Conservation (phyloP, 2,797 vertebrate genomes). For the Leptodactylus fallax region DNA sequence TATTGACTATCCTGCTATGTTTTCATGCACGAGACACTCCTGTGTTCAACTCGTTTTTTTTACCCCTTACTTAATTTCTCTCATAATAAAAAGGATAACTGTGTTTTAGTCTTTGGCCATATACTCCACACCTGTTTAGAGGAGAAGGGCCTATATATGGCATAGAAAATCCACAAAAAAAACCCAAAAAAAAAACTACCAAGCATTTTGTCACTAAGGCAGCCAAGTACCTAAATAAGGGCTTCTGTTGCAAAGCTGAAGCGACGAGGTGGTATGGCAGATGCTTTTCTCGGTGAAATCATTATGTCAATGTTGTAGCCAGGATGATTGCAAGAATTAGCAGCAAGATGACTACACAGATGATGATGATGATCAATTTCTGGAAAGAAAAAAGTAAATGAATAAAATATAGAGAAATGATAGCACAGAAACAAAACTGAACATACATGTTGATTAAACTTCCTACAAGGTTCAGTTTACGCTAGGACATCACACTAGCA, state of each 20-base stretch:
- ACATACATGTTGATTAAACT: background rate
- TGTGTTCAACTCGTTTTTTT: background rate
- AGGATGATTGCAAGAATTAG: constrained; percentile 85
- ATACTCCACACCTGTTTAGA: constrained; percentile 6
- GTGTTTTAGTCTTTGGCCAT: background rate
- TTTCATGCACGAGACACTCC: background rate
- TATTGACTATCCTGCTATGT: background rate
- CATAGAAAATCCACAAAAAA: constrained; percentile 15
- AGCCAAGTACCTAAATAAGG: background rate
- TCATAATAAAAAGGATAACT: background rate
- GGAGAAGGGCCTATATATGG: background rate
- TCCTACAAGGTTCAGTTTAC: background rate
- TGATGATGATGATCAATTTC: constrained; percentile 83
- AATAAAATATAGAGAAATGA: background rate
- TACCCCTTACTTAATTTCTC: background rate
- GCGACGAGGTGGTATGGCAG: constrained; percentile 62
- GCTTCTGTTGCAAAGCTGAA: constrained; percentile 16
- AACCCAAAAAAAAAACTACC: background rate
- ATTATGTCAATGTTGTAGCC: constrained; percentile 75
- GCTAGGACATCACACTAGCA: background rate
- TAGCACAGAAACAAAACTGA: background rate
- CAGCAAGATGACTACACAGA: constrained; percentile 79
- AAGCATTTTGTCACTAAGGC: background rate
- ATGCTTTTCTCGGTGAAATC: constrained; percentile 59
- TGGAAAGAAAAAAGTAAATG: constrained; percentile 70